Percentiles rank a stretch among this genome's conserved stretches.
phyloP scores from a whole-genome alignment of 2,113 vertebrate genomes.

The Corythornis cristatus region DNA sequence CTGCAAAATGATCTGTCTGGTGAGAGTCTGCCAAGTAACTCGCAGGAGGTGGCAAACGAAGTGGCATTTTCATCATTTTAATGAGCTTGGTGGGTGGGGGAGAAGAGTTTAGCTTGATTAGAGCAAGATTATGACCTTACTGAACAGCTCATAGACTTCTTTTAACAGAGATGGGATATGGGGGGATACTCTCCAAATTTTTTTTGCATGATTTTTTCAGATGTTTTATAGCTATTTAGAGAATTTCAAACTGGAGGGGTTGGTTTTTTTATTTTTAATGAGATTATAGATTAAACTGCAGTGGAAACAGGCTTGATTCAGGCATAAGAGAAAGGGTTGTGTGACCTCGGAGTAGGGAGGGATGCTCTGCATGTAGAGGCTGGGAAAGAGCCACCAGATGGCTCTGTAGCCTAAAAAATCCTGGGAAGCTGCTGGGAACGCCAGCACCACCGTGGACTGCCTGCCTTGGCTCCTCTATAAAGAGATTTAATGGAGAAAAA shows the following conservation, averaged over 20 bases:
- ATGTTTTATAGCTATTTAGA: background rate
- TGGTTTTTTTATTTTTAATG: background rate
- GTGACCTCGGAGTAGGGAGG: background rate
- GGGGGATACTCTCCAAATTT: background rate
- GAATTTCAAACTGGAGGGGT: background rate
- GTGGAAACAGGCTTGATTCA: background rate
- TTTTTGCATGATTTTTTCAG: too few species aligned
- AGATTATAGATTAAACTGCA: background rate
- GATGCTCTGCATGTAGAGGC: background rate
- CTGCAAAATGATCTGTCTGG: background rate
- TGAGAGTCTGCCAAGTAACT: background rate
- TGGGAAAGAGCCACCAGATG: constrained; percentile 74
- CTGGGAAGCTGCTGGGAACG: background rate
- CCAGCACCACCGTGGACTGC: background rate
- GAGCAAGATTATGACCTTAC: background rate
- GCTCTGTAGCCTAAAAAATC: constrained; percentile 68
- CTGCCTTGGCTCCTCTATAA: background rate
- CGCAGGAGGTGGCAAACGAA: background rate
- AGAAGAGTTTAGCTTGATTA: background rate
- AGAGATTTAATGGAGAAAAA: background rate
- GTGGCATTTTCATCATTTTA: background rate
- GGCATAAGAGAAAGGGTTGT: background rate
- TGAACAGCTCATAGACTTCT: background rate
- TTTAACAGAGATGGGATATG: background rate
- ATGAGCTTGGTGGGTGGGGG: background rate